Evolutionary conservation across 2,113 vertebrate genomes (phyloP).

Genomic region (Sprattus sprattus): DNA sequence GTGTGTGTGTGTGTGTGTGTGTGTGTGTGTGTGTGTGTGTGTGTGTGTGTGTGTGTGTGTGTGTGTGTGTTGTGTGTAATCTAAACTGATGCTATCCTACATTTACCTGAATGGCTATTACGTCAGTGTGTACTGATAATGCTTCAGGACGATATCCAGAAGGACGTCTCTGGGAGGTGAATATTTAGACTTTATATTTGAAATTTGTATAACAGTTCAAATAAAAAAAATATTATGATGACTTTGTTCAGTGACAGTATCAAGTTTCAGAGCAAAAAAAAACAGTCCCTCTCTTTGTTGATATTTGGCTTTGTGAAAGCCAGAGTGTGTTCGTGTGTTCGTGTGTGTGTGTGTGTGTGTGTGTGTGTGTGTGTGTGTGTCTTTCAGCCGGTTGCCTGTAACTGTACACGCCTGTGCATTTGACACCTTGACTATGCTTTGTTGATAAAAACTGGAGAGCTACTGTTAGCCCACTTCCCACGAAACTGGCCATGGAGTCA

Average conservation of each 20-base stretch:
- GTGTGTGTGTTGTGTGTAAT: background rate
- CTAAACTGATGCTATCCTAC: slow-evolving; percentile 3
- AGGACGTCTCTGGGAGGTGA: background rate
- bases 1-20: background rate
- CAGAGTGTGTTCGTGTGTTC: too few relatives aligned
- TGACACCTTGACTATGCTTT: slow-evolving; percentile 13
- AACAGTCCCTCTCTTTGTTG: background rate
- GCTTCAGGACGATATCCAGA: background rate
- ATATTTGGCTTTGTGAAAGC: slow-evolving; percentile 11
- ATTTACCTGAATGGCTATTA: slow-evolving; percentile 2
- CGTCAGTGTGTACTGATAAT: background rate
- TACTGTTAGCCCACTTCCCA: slow-evolving; percentile 11
- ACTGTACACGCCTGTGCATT: background rate
- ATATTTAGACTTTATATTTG: background rate
- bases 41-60: background rate
- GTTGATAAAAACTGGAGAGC: slow-evolving; percentile 4
- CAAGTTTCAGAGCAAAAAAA: background rate
- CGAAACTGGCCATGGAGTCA: background rate
- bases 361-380: too few relatives aligned
- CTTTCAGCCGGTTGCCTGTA: slow-evolving; percentile 11
- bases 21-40: background rate
- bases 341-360: too few relatives aligned
- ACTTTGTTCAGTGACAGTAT: background rate
- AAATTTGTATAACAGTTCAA: background rate
- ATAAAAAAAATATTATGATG: background rate